phyloP scores from a whole-genome alignment of 92 coral and sea anemone genomes.

The Epizoanthus rinbou region DNA sequence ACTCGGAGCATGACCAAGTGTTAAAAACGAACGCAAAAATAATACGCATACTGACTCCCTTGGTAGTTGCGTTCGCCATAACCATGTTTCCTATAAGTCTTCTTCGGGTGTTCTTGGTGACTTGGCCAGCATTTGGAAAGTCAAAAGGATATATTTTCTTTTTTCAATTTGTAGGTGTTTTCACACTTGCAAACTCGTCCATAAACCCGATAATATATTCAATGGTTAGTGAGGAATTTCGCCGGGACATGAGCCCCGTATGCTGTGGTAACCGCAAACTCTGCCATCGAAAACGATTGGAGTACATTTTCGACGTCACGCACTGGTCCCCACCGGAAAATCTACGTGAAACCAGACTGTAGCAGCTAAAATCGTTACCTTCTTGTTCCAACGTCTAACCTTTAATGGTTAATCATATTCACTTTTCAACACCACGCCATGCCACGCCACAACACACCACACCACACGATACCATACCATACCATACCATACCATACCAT shows the following conservation, averaged over 20 bases:
- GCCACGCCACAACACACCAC: too few species aligned
- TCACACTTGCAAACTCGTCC: slow-evolving; percentile 42
- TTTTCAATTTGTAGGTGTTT: not conserved
- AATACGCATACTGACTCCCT: slow-evolving; percentile 56
- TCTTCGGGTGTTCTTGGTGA: slow-evolving; percentile 38
- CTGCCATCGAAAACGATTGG: not conserved
- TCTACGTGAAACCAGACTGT: slow-evolving; percentile 17
- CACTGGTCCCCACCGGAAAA: slow-evolving; percentile 21
- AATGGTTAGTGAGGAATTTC: slow-evolving; percentile 41
- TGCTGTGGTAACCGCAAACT: not conserved
- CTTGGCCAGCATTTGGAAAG: not conserved
- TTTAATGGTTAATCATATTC: too few species aligned
- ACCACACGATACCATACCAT: too few species aligned
- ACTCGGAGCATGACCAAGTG: not conserved
- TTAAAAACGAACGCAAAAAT: slow-evolving; percentile 43
- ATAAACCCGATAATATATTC: slow-evolving; percentile 55
- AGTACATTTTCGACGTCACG: not conserved
- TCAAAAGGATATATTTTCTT: not conserved
- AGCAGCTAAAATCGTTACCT: too few species aligned
- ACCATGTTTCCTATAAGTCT: slow-evolving; percentile 58
- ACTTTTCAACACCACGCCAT: too few species aligned
- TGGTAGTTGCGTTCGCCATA: slow-evolving; percentile 51
- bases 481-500: too few species aligned
- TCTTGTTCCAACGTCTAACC: too few species aligned
- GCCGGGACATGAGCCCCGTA: slow-evolving; percentile 17